Evolutionary conservation across 2,113 vertebrate species (phyloP).

Genomic region (Collichthys lucidus): DNA sequence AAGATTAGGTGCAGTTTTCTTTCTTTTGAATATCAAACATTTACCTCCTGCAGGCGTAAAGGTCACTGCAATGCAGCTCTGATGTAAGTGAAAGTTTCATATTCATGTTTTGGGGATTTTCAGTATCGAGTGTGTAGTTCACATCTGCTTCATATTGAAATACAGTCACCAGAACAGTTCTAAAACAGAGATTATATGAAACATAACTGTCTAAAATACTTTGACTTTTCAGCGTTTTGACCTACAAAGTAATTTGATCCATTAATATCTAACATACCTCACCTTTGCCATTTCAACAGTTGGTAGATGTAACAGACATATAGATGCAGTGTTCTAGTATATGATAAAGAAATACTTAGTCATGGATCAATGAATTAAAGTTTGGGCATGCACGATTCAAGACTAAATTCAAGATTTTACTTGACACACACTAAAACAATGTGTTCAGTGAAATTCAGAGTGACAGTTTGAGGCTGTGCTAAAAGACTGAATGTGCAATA

Average conservation of each 20-base stretch:
- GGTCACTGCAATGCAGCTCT: background rate
- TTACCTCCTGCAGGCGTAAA: background rate
- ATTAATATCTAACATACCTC: background rate
- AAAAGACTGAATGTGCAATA: too few relatives aligned
- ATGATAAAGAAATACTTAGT: background rate
- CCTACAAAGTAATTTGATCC: too few relatives aligned
- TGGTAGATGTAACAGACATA: background rate
- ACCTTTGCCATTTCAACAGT: background rate
- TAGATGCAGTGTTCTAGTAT: background rate
- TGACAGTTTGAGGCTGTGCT: too few relatives aligned
- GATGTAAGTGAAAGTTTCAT: background rate
- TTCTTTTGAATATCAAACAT: background rate
- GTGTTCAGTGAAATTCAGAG: too few relatives aligned
- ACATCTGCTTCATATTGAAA: background rate
- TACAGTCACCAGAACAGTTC: background rate
- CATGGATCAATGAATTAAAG: too few relatives aligned
- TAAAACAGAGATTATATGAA: background rate
- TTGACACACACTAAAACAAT: too few relatives aligned
- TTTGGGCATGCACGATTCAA: too few relatives aligned
- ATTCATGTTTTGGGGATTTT: background rate
- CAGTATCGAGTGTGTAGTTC: background rate
- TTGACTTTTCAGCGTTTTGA: too few relatives aligned
- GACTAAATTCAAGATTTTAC: too few relatives aligned
- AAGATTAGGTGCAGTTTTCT: background rate
- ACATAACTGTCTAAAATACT: too few relatives aligned